A percentile compares a stretch with the other conserved stretches of the same genome.
These are phyloP conservation scores for Acropternis orthonyx DNA, from an alignment of 2,797 vertebrate species.

Conservation along the genomic window DNA sequence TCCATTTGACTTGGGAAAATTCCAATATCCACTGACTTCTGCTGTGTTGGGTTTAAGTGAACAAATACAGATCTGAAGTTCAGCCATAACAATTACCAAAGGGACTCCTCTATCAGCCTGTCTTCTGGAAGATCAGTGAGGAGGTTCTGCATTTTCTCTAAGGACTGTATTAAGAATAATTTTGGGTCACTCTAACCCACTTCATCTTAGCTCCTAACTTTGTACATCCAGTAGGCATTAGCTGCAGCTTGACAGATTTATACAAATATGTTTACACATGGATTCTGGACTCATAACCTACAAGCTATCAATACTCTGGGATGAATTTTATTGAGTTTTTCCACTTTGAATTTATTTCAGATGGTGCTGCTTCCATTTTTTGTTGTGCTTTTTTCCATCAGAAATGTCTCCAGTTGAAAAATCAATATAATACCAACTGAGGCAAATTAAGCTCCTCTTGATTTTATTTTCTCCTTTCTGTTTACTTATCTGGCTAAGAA, in stretches of 20 bases:
- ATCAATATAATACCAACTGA: not conserved
- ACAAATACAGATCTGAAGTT: not conserved
- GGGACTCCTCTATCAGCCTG: not conserved
- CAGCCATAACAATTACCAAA: not conserved
- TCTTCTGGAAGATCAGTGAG: not conserved
- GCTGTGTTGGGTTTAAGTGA: fast-evolving
- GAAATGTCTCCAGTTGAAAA: not conserved
- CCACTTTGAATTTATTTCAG: not conserved
- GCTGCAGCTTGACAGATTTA: not conserved
- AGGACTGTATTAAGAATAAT: not conserved
- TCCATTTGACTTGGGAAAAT: not conserved
- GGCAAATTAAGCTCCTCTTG: not conserved
- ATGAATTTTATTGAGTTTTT: not conserved
- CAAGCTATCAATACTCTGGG: not conserved
- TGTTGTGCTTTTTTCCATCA: not conserved
- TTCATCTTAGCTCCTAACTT: not conserved
- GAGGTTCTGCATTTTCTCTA: not conserved
- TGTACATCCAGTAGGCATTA: not conserved
- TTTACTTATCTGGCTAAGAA: not conserved
- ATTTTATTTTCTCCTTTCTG: not conserved
- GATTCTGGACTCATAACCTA: not conserved
- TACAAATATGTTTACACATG: not conserved
- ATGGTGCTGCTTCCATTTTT: not conserved
- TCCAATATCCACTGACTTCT: not conserved
- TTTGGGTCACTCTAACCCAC: not conserved